Conservation (phyloP, 1,140 invertebrate genomes). For the Heliconius eleuchia region DNA sequence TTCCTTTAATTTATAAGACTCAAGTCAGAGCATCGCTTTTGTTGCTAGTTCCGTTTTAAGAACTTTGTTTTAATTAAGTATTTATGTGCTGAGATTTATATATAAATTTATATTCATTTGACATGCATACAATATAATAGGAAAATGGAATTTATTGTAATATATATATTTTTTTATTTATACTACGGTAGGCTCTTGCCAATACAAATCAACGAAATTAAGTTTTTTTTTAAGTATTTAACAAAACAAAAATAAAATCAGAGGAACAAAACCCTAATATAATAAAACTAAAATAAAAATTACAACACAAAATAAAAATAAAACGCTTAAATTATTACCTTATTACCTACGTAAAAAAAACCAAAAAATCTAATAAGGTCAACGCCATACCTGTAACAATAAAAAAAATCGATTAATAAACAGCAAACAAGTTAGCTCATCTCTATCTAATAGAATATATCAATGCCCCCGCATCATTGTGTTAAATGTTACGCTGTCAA, state of each 20-base stretch:
- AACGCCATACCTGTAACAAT: slow-evolving; percentile 65
- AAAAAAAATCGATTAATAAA: slow-evolving; percentile 65
- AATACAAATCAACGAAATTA: no score
- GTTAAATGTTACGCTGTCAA: slow-evolving; percentile 29
- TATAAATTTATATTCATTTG: not conserved
- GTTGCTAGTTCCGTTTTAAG: slow-evolving; percentile 23
- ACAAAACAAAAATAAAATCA: no score
- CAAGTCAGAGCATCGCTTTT: slow-evolving; percentile 18
- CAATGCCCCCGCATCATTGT: slow-evolving; percentile 69
- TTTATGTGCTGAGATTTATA: not conserved
- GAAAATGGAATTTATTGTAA: not conserved
- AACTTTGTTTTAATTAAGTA: not conserved
- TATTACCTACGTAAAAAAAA: not conserved
- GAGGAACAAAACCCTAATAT: no score
- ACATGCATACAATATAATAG: not conserved
- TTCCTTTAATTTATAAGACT: slow-evolving; percentile 33
- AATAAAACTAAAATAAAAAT: no score
- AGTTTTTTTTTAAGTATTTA: no score
- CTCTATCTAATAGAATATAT: slow-evolving; percentile 51
- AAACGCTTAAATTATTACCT: no score
- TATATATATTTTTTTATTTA: not conserved
- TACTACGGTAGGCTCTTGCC: not conserved
- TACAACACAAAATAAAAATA: no score
- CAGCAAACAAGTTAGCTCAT: slow-evolving; percentile 62
- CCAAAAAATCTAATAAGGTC: not conserved